Evolutionary conservation across 92 coral and sea anemone genomes (phyloP), one percentile per base, ranked within the genome.

Genomic region (Parazoanthus swiftii): DNA sequence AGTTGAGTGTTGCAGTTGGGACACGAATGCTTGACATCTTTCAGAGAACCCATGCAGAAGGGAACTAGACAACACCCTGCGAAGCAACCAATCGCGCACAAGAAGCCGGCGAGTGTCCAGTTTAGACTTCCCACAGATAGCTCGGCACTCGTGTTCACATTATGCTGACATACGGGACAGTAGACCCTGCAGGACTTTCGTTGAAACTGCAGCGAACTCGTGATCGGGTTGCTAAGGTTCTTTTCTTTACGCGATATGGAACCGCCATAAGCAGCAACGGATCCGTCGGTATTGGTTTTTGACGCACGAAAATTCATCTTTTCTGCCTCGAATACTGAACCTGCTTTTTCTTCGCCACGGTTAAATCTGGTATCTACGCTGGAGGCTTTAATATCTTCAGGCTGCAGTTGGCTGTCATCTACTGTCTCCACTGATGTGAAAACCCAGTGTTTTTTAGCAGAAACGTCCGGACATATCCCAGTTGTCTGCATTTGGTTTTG

Each of bases 11-110:
- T 80, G 50, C 85, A 80, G 25, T 36, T 80, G 10, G 85, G 85
- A 56, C 85, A 80, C 29, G 43, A 56, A 39, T 80, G 85, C 71
- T 80, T 38, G 73, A 36, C 73, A 33, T 80, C 85, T 46, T 80
- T 80, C 43, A 80, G 29, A 59, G 85, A 80, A 38, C 58, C 85
- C 72, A 80, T 35, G 23, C 43, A 54, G 72, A 80, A 80, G 37
- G 85, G 85, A 38, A 80, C 71, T 2, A 80, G 29, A 15, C 85
- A 80, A 37, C 85, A 80, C 4, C 85, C 85, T 11, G n/a, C 46
- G 66, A 3, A 80, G 48, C 72, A 80, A 18, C 85, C 73, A 50
- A 80, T 79, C 37, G 82, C 67, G 25, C 82, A 79, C 16, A 50
- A 29, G 15, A 80, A 58, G 23, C 72, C 85, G 70, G 85, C 48